Evolutionary conservation across 2,888 invertebrate species (phyloP).

Genomic region (Melinaea menophilus): DNA sequence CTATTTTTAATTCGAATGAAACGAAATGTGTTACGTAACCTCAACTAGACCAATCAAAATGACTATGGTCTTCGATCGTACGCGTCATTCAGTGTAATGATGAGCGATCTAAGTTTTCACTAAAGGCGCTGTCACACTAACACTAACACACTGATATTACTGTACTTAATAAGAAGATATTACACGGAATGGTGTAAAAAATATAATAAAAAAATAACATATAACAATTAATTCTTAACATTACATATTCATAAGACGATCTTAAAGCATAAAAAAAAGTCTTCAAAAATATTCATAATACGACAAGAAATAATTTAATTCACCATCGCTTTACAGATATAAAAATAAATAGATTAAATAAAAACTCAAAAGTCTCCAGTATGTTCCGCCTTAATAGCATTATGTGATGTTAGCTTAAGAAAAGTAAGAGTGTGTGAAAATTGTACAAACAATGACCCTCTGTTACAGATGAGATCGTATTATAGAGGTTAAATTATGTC

Average conservation of each 20-base stretch:
- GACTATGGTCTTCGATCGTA: conserved; percentile 35
- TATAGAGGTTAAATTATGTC: background rate
- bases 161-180: background rate
- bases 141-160: background rate
- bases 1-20: too few relatives aligned
- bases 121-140: background rate
- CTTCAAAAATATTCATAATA: too few relatives aligned
- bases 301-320: too few relatives aligned
- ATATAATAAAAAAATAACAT: too few relatives aligned
- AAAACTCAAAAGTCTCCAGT: too few relatives aligned
- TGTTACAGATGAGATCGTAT: conserved; percentile 23
- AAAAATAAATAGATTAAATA: too few relatives aligned
- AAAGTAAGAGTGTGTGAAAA: conserved; percentile 38
- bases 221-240: too few relatives aligned
- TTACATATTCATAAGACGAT: too few relatives aligned
- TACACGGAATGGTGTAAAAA: too few relatives aligned
- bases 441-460: conserved; percentile 32
- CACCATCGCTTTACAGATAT: too few relatives aligned
- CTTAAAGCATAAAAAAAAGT: too few relatives aligned
- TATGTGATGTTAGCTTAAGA: conserved; percentile 24
- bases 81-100: conserved; percentile 46
- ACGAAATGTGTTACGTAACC: background rate
- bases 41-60: background rate
- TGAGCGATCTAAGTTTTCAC: conserved; percentile 30
- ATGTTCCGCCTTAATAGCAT: conserved; percentile 8